Evolutionary conservation across 2,113 vertebrate genomes (phyloP), one percentile per base, ranked within the genome.

Genomic region (Oreochromis tanganicae): DNA sequence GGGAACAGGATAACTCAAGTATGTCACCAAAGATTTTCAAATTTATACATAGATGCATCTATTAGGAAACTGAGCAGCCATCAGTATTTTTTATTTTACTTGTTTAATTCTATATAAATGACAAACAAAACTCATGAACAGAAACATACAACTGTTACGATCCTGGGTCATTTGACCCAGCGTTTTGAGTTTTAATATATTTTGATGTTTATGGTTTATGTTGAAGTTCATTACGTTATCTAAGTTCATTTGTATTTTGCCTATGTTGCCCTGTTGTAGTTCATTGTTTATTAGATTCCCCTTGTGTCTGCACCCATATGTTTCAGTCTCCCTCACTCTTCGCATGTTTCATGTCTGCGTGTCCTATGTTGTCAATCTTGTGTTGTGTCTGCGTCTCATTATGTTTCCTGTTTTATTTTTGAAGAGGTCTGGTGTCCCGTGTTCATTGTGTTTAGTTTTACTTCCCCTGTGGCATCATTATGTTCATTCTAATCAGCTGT

Each of bases 381-480:
- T 16, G 24, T 57, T 57, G 0, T 5, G 56, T 57, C 56, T 57
- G 56, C 24, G 16, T 57, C 56, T 57, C 56, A 57, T 57, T 29
- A 57, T 57, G 56, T 16, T 57, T 57, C 24, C 13, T 57, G 7
- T 57, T 57, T 57, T 29, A 57, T 57, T 29, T 29, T 57, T 57
- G 56, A 57, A 29, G 56, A 57, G 24, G 24, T 29, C 56, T 57
- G 24, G 7, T 57, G 13, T 57, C 0, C 13, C 29, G 1, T 57
- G 24, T 57, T 57, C 56, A 57, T 57, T 57, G 56, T 57, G 0
- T 57, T 29, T 29, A 2, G 56, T 5, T 29, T 29, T 57, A 57
- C 56, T 57, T 5, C 24, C 0, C 13, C 7, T 29, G 4, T 29
- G 7, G 4, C 4, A 57, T 57, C 56, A 57, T 55, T 55, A 16